Base-by-base conservation (phyloP, 2,113 vertebrate genomes). In the Herpetotheres cachinnans region DNA sequence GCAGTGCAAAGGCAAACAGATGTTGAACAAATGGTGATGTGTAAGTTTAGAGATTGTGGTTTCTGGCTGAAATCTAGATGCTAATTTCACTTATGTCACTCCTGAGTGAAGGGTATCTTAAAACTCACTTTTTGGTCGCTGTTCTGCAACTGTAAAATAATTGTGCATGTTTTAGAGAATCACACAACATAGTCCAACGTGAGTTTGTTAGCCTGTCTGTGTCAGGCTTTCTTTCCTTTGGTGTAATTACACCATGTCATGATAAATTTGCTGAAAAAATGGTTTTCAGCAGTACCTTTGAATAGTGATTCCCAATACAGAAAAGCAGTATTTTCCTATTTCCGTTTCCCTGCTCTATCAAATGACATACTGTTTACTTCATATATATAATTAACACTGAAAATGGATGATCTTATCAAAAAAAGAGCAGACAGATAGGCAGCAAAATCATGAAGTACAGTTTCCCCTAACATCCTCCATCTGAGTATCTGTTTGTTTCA, bases 141-240 rank as follows among this genome's bases (percentile, higher is more conserved):
- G 3, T 80, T 80, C 66, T 63, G 54, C 25, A 63, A 12, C 65
- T 21, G 15, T 47, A 11, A 70, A 32, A 36, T 29, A 6, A 27
- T 24, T 38, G 3, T 10, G 0, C n/a, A 1, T 3, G 3, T 32
- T 44, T 46, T 13, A 55, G 58, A 40, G 44, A n/a, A 10, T n/a
- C 47, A 34, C 47, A 16, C 26, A 34, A n/a, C 16, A 5, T 36
- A 30, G 77, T 32, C 38, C 14, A 38, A 0, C 14, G 22, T 14
- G 44, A 27, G 34, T 20, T 40, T 49, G 20, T 63, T 22, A 58
- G 40, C 32, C 17, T 34, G 46, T 14, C 73, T 55, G n/a, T 30
- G 14, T 38, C 50, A 24, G 72, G n/a, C 46, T 79, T 52, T 11
- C 50, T 69, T 27, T 27, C 15, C 47, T 29, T 30, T 3, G 29